Evolutionary conservation across 2,797 vertebrate species (phyloP).

Genomic region (Cirrhinus mrigala): DNA sequence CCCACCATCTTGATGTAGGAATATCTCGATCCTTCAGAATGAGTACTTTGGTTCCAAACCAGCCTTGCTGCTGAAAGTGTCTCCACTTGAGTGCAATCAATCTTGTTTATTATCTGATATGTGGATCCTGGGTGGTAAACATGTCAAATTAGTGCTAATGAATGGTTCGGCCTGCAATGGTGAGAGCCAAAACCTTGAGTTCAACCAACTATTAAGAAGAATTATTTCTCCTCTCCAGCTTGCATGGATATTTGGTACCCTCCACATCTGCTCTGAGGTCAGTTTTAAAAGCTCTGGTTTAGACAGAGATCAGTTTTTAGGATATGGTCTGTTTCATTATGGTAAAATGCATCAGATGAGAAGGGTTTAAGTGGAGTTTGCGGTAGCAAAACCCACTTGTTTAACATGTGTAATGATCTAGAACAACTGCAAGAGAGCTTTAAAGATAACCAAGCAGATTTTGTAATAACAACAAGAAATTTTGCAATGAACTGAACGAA

Average conservation of each 20-base stretch:
- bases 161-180: constrained; percentile 49
- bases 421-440: not conserved
- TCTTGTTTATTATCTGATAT: constrained; percentile 56
- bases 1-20: constrained; percentile 35
- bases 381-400: not conserved
- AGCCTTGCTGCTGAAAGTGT: constrained; percentile 52
- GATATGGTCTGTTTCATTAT: not conserved
- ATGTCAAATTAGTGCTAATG: constrained; percentile 66
- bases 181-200: constrained; percentile 38
- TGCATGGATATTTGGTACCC: not conserved
- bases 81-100: constrained; percentile 55
- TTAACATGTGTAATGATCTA: not conserved
- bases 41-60: constrained; percentile 28
- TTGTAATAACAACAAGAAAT: not conserved
- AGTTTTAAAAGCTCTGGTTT: not conserved
- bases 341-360: constrained; percentile 3
- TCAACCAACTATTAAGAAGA: constrained; percentile 48
- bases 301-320: not conserved
- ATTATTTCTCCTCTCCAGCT: constrained; percentile 41
- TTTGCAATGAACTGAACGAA: not conserved
- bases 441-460: not conserved
- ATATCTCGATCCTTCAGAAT: constrained; percentile 43
- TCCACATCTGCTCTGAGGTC: constrained; percentile 25
- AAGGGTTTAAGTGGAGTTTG: not conserved
- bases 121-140: constrained; percentile 58